phyloP scores from a whole-genome alignment of 2,113 vertebrate genomes.

The Corythornis vintsioides region DNA sequence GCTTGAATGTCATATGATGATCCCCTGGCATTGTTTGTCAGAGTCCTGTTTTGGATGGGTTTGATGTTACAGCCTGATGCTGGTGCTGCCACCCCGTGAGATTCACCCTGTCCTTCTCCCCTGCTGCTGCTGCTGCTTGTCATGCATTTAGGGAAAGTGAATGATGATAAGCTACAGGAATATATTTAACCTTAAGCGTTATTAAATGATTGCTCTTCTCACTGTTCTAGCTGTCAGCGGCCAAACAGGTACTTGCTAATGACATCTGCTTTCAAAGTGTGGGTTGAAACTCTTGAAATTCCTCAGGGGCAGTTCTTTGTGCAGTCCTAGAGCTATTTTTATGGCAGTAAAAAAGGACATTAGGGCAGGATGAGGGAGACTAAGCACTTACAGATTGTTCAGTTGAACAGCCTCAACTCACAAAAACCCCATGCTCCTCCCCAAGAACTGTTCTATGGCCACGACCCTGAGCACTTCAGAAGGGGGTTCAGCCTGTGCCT shows the following conservation, averaged over 20 bases:
- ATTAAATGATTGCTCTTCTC: constrained; percentile 26
- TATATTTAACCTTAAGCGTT: constrained; percentile 48
- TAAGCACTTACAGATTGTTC: not conserved
- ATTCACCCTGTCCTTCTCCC: not conserved
- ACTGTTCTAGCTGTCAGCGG: constrained; percentile 26
- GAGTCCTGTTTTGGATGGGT: not conserved
- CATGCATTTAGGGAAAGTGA: not conserved
- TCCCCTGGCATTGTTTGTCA: constrained; percentile 29
- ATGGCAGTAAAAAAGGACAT: not conserved
- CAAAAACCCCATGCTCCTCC: fast-evolving
- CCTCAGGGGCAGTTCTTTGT: not conserved
- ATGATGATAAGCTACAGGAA: constrained; percentile 14
- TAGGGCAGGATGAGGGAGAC: not conserved
- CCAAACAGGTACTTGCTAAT: constrained; percentile 24
- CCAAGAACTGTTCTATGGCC: not conserved
- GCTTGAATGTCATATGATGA: constrained; percentile 20
- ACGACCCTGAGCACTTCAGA: not conserved
- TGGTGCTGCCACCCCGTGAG: not conserved
- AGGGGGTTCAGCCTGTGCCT: not conserved
- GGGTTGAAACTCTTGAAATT: constrained; percentile 26
- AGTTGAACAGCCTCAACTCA: not conserved
- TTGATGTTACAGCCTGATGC: not conserved
- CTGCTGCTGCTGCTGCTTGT: not conserved
- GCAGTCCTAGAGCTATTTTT: not conserved
- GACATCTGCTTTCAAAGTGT: not conserved